Evolutionary conservation across 1,140 invertebrate species (phyloP).

Genomic region (Meloidogyne floridensis): DNA sequence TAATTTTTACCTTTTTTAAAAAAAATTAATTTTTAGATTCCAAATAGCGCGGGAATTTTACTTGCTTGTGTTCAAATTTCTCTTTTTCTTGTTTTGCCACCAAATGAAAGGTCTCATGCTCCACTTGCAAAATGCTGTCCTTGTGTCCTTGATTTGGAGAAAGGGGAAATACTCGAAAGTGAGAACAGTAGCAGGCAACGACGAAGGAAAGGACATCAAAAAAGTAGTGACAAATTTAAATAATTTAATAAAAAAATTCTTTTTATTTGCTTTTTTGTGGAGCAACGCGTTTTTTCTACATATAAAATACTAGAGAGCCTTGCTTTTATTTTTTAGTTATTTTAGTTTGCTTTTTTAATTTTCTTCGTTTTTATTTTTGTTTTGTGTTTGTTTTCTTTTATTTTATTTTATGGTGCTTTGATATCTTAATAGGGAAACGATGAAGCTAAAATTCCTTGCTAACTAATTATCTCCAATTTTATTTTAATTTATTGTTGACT

Average conservation of each 20-base stretch:
- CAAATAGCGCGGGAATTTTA: slow-evolving; percentile 58
- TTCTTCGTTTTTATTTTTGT: neutral
- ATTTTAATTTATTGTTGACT: no score
- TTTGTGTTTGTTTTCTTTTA: no score
- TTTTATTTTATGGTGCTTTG: no score
- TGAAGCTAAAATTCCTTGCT: no score
- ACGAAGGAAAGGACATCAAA: slow-evolving; percentile 3
- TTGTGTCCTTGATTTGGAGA: slow-evolving; percentile 39
- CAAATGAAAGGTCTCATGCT: slow-evolving; percentile 34
- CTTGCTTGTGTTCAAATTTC: slow-evolving; percentile 61
- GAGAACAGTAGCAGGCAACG: slow-evolving; percentile 9
- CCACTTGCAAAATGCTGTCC: slow-evolving; percentile 44
- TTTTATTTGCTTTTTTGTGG: slow-evolving; percentile 3
- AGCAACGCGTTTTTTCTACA: neutral
- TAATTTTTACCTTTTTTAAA: neutral
- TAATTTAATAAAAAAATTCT: slow-evolving; percentile 13
- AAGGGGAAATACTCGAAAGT: slow-evolving; percentile 37
- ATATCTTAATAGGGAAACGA: no score
- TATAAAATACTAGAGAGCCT: neutral
- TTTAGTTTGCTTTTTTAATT: neutral
- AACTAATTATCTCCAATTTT: no score
- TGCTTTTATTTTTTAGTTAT: neutral
- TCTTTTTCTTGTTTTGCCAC: slow-evolving; percentile 59
- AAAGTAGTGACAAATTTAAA: slow-evolving; percentile 21
- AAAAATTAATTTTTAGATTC: slow-evolving; percentile 43